Base-by-base conservation (phyloP, 2,888 invertebrate species). In the Drosophila fungiperda region DNA sequence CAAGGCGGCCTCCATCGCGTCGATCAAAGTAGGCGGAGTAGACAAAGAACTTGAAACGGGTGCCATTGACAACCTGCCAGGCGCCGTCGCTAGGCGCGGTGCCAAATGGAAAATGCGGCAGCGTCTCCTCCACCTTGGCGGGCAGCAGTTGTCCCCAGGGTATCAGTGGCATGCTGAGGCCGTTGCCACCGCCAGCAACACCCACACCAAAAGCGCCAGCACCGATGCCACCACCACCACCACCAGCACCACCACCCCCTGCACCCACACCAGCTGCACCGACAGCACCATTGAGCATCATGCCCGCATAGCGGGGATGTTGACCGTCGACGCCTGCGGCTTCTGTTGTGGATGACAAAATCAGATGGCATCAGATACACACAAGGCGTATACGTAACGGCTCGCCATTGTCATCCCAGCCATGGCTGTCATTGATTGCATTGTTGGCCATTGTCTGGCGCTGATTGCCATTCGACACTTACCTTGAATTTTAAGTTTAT, bases 1-100 rank as follows among this genome's bases (percentile, higher is more conserved):
- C 95, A 75, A 95, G 93, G 65, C 96, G 95, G 7, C 91, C 88
- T 54, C 95, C 94, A 83, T 94, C 94, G 80, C 97, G 95, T 58
- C 95, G 94, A 93, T 98, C 98, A 91, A 96, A 97, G 92, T 96
- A 98, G 58, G 98, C 98, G 12, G 98, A 98, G 92, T 97, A 98
- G 60, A 98, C 97, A 94, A 96, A 97, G 94, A 98, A 98, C 93
- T 97, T 97, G 93, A 95, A 97, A 92, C 97, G 91, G 78, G 93
- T 93, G 52, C 93, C 93, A 82, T 93, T 93, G 84, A 93, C 93
- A 87, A 93, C 91, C 92, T 97, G 96, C 97, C 97, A 97, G 73
- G 95, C 95, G 42, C 96, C 97, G 91, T 97, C 96, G 64, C 94
- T 95, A 73, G 96, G 95, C 81, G 95, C 94, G 53, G 95, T 94